Base-by-base conservation (phyloP, 2,888 invertebrate species). In the Ophion slaviceki region DNA sequence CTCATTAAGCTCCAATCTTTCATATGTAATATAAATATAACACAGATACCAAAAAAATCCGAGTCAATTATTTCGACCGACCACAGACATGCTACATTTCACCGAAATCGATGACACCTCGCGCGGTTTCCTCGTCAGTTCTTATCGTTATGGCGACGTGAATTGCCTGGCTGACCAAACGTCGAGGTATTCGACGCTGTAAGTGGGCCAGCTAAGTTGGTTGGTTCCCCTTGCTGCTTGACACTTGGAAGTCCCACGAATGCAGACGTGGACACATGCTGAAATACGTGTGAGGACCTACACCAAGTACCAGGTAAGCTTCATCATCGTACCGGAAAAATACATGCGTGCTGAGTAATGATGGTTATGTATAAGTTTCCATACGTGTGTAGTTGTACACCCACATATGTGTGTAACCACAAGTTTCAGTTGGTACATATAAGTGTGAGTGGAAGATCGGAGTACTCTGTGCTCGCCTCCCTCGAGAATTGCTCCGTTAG, bases 401-500 rank as follows among this genome's bases (percentile, higher is more conserved):
- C 47, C 57, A 45, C 62, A n/a, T 62, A 62, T 66, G 53, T 59
- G 62, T 47, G 66, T 68, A 61, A 57, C 11, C 53, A 45, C 62
- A 67, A 28, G 68, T 68, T 67, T 75, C 62, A 62, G 70, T 82
- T 53, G 64, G 81, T 81, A 47, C 10, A 64, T 11, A 64, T 57
- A 71, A 67, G 83, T 70, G 80, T 77, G 72, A 40, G 82, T 71
- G 59, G 74, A 85, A 76, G 66, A 81, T 85, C 77, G 64, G 71
- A 53, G 72, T 45, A 62, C 82, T 85, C 67, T 71, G 70, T 79
- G 86, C 66, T 84, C 68, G 75, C 87, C 88, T 88, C 88, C 87
- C 84, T 86, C 88, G 82, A 82, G 86, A 53, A 80, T 84, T 84
- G 92, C 91, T 89, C 93, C 93, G 92, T 92, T 93, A 93, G 89